These are phyloP conservation scores for Labrus mixtus DNA, from an alignment of 2,113 vertebrate genomes.

Conservation along the genomic window DNA sequence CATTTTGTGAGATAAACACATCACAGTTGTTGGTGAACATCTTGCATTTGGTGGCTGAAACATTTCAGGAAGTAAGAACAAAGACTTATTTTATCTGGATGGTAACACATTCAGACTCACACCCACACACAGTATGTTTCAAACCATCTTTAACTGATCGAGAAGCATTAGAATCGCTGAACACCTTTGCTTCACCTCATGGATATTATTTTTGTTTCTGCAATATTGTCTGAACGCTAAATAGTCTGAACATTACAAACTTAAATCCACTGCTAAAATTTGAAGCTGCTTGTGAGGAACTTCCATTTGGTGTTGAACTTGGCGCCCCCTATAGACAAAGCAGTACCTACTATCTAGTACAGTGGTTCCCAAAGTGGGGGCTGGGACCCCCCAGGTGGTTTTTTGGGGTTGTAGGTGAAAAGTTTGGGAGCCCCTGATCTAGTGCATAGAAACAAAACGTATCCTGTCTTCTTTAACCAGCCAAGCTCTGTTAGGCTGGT, in stretches of 20 bases:
- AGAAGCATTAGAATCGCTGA: neutral
- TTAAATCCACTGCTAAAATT: no score
- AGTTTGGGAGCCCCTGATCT: no score
- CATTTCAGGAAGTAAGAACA: neutral
- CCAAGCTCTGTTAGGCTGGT: no score
- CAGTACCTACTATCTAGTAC: no score
- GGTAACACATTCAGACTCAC: neutral
- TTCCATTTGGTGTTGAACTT: no score
- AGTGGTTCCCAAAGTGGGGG: no score
- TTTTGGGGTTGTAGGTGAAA: no score
- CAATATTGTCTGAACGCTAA: neutral
- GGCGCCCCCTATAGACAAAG: no score
- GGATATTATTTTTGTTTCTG: neutral
- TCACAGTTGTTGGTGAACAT: neutral
- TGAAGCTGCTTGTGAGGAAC: no score
- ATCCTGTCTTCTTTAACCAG: no score
- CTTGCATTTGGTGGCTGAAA: neutral
- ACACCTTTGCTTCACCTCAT: neutral
- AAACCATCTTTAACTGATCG: neutral
- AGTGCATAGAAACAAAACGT: no score
- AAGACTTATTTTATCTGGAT: neutral
- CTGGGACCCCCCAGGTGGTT: no score
- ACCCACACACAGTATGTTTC: neutral
- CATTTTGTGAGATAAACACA: neutral
- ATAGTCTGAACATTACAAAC: neutral